Percentiles rank a stretch among this genome's conserved stretches.
phyloP scores from a whole-genome alignment of 2,113 vertebrate species.

The Isichthys henryi region DNA sequence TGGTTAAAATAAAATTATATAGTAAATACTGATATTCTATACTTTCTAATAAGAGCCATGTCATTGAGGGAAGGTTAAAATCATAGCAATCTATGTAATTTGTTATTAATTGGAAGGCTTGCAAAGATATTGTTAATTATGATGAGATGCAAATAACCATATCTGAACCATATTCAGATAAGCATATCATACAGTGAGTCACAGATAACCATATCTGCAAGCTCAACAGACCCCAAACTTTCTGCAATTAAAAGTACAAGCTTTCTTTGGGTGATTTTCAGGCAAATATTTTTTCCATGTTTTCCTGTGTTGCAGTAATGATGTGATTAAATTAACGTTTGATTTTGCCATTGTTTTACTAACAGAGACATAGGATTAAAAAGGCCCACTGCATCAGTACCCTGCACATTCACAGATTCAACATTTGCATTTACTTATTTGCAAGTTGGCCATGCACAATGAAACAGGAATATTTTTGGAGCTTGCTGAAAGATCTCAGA shows the following conservation, averaged over 20 bases:
- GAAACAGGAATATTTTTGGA: background rate
- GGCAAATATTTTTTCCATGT: background rate
- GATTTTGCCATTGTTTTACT: background rate
- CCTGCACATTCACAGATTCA: background rate
- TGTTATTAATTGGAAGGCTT: background rate
- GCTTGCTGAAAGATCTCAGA: background rate
- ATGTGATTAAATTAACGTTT: background rate
- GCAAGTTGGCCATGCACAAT: background rate
- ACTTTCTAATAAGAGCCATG: background rate
- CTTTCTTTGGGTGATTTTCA: background rate
- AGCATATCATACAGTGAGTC: background rate
- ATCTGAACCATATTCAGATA: background rate
- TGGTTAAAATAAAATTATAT: background rate
- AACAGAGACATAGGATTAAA: background rate
- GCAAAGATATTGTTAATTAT: constrained; percentile 1
- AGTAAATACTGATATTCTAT: background rate
- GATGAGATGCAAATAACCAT: background rate
- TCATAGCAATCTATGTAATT: background rate
- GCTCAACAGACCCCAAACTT: background rate
- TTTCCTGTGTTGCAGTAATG: background rate
- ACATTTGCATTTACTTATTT: background rate
- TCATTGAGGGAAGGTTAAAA: constrained; percentile 1
- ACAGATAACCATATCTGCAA: background rate
- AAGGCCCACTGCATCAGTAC: background rate
- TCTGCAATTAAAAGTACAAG: background rate